Percentiles rank a stretch among this genome's conserved stretches.
Evolutionary conservation across 1,140 invertebrate genomes (phyloP).

Genomic region (Drosophila grimshawi): DNA sequence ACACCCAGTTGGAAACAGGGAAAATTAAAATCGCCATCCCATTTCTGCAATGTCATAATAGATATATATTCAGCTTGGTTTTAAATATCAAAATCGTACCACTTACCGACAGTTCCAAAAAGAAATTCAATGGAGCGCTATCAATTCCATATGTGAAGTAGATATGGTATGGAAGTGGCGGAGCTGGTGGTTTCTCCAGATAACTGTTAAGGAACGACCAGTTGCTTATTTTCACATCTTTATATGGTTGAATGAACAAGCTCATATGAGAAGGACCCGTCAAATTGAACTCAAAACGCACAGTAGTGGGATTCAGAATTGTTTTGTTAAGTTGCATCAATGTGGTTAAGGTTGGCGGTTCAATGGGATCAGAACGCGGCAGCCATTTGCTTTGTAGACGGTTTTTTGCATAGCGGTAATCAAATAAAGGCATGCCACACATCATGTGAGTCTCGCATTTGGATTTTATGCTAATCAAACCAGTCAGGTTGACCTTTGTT

Average conservation of each 20-base stretch:
- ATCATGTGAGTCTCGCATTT: conserved; percentile 88
- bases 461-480: conserved; percentile 86
- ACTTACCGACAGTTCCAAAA: conserved; percentile 28
- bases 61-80: conserved; percentile 5
- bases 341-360: conserved; percentile 36
- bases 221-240: conserved; percentile 85
- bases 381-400: conserved; percentile 53
- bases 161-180: conserved; percentile 88
- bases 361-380: conserved; percentile 44
- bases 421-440: conserved; percentile 90
- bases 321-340: conserved; percentile 58
- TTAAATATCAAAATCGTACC: neutral
- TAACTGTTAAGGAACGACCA: conserved; percentile 87
- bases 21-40: conserved; percentile 65
- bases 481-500: conserved; percentile 77
- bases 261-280: conserved; percentile 90
- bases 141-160: conserved; percentile 88
- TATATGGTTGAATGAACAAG: conserved; percentile 88
- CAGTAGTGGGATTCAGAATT: conserved; percentile 19
- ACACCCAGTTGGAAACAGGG: conserved; percentile 54
- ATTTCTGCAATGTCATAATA: conserved; percentile 74
- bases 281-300: conserved; percentile 61
- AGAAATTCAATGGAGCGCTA: conserved; percentile 83
- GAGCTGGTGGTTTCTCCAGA: conserved; percentile 85
- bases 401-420: conserved; percentile 84